These are phyloP conservation scores for Pogona vitticeps DNA, from an alignment of 2,113 vertebrate genomes.

Conservation along the genomic window DNA sequence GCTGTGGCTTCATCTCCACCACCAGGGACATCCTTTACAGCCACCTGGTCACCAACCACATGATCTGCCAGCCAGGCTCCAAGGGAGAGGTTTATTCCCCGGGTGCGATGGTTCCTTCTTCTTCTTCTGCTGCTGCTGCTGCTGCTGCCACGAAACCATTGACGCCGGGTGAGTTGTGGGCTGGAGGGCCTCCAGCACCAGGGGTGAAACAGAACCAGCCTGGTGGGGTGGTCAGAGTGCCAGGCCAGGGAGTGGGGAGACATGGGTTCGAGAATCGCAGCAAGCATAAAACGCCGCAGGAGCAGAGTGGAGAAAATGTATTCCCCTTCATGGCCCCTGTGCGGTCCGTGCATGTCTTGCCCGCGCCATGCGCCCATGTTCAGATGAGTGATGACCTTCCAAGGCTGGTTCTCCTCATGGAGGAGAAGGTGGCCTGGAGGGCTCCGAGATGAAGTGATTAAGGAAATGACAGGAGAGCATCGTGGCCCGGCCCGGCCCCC, in stretches of 20 bases:
- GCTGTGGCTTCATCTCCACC: slow-evolving; percentile 95
- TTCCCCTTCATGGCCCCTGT: too few relatives aligned
- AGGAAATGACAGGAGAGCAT: too few relatives aligned
- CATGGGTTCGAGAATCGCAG: too few relatives aligned
- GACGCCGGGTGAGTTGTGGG: slow-evolving; percentile 76
- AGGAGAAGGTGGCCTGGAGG: too few relatives aligned
- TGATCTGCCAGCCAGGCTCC: slow-evolving; percentile 95
- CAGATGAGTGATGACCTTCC: too few relatives aligned
- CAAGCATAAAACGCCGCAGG: too few relatives aligned
- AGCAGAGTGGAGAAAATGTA: too few relatives aligned
- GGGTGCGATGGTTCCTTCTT: slow-evolving; percentile 73
- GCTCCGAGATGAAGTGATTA: too few relatives aligned
- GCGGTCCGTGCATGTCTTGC: too few relatives aligned
- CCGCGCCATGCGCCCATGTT: too few relatives aligned
- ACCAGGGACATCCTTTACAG: slow-evolving; percentile 97
- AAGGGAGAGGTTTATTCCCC: slow-evolving; percentile 89
- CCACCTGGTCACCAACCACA: slow-evolving; percentile 95
- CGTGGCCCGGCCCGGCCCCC: too few relatives aligned
- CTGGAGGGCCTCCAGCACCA: rapidly evolving
- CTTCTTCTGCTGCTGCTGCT: slow-evolving; percentile 45
- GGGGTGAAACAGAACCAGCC: background rate
- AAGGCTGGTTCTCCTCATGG: too few relatives aligned
- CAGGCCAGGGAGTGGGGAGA: background rate
- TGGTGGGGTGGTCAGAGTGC: background rate
- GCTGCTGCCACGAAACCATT: slow-evolving; percentile 75